Evolutionary conservation across 1,140 invertebrate genomes (phyloP).

Genomic region (Sipha flava): DNA sequence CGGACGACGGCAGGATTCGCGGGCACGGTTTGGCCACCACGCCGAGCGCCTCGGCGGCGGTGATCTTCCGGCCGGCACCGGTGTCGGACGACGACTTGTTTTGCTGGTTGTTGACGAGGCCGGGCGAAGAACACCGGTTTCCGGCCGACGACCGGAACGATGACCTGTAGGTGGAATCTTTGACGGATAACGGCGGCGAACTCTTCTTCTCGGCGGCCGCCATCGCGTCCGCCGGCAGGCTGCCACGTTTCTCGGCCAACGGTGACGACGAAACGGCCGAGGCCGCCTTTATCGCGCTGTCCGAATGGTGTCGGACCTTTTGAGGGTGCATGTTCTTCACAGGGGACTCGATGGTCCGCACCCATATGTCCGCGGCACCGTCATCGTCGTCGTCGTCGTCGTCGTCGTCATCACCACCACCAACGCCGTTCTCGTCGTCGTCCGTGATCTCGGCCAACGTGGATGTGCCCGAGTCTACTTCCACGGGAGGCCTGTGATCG

Average conservation of each 20-base stretch:
- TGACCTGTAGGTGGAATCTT: not conserved
- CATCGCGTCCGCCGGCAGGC: not conserved
- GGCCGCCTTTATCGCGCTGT: not conserved
- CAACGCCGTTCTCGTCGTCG: not conserved
- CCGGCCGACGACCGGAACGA: not conserved
- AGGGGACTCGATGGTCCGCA: conserved; percentile 39
- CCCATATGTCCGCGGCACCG: conserved; percentile 40
- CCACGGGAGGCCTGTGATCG: not conserved
- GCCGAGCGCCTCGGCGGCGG: conserved; percentile 40
- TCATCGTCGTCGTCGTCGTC: conserved; percentile 36
- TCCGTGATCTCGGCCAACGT: conserved; percentile 9
- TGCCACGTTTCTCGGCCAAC: not conserved
- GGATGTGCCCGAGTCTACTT: conserved; percentile 7
- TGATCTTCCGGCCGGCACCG: conserved; percentile 33
- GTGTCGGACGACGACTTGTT: not conserved
- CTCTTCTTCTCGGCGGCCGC: not conserved
- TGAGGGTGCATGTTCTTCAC: conserved; percentile 25
- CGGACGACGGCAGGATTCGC: conserved; percentile 34
- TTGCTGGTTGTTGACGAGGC: not conserved
- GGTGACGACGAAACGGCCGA: not conserved
- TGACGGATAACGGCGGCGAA: conserved; percentile 1
- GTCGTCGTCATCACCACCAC: not conserved
- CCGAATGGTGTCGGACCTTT: conserved; percentile 17
- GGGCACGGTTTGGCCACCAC: conserved; percentile 41
- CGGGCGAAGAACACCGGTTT: not conserved